These are phyloP conservation scores for Misgurnus anguillicaudatus DNA, from an alignment of 2,113 vertebrate genomes.

Conservation along the genomic window DNA sequence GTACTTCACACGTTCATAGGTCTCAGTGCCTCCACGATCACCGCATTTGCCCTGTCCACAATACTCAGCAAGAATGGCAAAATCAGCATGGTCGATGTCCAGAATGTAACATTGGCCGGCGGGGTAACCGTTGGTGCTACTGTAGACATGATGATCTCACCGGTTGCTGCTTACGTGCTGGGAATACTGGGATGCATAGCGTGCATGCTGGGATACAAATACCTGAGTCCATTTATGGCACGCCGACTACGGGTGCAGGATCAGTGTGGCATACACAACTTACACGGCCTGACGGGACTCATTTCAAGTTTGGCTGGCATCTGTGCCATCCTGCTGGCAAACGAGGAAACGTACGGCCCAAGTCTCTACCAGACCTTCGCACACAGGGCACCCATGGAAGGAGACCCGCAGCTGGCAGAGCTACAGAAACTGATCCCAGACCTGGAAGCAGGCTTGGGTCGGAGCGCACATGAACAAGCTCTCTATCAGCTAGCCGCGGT, in stretches of 20 bases:
- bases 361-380: constrained; percentile 69
- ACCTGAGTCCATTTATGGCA: constrained; percentile 74
- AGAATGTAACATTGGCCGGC: constrained; percentile 82
- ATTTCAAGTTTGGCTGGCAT: constrained; percentile 75
- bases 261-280: constrained; percentile 84
- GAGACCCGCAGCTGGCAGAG: constrained; percentile 57
- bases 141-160: constrained; percentile 78
- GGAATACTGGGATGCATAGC: constrained; percentile 73
- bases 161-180: constrained; percentile 72
- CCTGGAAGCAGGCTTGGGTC: constrained; percentile 66
- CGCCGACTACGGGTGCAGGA: constrained; percentile 71
- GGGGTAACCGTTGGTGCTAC: constrained; percentile 78
- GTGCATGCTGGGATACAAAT: constrained; percentile 81
- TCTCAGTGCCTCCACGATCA: constrained; percentile 75
- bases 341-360: constrained; percentile 63
- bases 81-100: constrained; percentile 77
- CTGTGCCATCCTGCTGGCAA: constrained; percentile 67
- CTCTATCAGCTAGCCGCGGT: constrained; percentile 75
- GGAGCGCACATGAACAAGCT: constrained; percentile 67
- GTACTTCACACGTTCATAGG: constrained; percentile 83
- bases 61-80: constrained; percentile 76
- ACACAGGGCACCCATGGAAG: constrained; percentile 58
- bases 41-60: constrained; percentile 76
- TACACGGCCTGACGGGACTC: constrained; percentile 80
- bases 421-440: constrained; percentile 67